A percentile compares a stretch with the other conserved stretches of the same genome.
These are phyloP conservation scores for Agrotis ipsilon DNA, from an alignment of 2,888 invertebrate species.

Conservation along the genomic window DNA sequence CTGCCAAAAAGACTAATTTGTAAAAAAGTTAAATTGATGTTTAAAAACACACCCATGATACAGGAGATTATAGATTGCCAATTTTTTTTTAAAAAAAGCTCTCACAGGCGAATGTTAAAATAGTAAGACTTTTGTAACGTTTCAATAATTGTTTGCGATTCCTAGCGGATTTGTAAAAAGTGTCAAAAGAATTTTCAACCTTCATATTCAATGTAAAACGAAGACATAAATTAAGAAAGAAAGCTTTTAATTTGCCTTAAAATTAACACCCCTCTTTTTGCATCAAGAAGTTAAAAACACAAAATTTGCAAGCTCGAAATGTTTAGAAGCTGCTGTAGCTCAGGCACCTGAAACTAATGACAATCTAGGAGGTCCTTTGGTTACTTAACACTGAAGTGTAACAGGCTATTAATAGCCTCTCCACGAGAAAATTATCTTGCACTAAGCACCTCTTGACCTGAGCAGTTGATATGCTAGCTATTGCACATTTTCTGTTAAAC, in stretches of 20 bases:
- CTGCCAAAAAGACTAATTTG: too few relatives aligned
- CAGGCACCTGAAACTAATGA: slow-evolving; percentile 28
- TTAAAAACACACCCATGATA: too few relatives aligned
- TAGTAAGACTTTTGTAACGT: not conserved
- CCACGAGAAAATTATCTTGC: slow-evolving; percentile 28
- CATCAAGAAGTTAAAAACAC: not conserved
- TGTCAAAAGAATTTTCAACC: not conserved
- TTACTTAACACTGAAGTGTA: slow-evolving; percentile 32
- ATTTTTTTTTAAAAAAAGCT: too few relatives aligned
- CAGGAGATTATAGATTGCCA: too few relatives aligned
- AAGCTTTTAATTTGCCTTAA: not conserved
- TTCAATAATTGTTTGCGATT: not conserved
- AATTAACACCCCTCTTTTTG: not conserved
- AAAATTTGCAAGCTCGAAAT: not conserved
- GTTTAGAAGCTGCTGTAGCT: slow-evolving; percentile 16
- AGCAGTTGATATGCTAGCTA: slow-evolving; percentile 1
- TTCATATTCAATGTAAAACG: not conserved
- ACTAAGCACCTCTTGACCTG: slow-evolving; percentile 27
- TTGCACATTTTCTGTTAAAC: not conserved
- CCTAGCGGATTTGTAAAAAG: not conserved
- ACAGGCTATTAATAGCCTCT: slow-evolving; percentile 44
- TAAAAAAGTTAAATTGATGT: too few relatives aligned
- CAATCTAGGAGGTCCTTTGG: slow-evolving; percentile 24
- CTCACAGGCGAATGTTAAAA: not conserved
- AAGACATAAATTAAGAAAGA: not conserved